phyloP scores from a whole-genome alignment of 2,113 vertebrate species.

The Zingel zingel region DNA sequence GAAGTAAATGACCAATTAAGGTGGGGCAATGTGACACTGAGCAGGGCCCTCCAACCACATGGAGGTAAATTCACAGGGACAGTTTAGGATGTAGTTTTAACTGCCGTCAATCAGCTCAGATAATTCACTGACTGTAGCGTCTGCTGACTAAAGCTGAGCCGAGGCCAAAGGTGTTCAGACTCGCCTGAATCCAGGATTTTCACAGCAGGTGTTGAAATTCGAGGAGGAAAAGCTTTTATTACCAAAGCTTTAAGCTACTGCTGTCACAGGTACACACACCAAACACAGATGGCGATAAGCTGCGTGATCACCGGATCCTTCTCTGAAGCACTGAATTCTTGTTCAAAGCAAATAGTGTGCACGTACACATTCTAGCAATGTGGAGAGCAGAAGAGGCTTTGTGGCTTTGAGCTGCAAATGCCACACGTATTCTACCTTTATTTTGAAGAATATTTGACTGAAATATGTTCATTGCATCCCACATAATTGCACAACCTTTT shows the following conservation, averaged over 20 bases:
- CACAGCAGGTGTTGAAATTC: slow-evolving; percentile 35
- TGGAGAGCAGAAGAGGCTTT: neutral
- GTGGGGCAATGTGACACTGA: neutral
- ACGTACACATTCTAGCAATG: neutral
- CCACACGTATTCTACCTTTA: neutral
- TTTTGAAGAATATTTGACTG: neutral
- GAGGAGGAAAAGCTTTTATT: slow-evolving; percentile 19
- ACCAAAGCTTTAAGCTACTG: slow-evolving; percentile 24
- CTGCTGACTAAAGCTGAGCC: slow-evolving; percentile 4
- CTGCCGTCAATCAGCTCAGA: neutral
- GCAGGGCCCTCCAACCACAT: neutral
- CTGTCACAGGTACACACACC: slow-evolving; percentile 11
- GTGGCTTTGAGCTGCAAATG: too few relatives aligned
- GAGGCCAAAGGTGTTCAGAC: slow-evolving; percentile 16
- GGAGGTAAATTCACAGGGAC: neutral
- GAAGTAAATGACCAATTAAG: neutral
- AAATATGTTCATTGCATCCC: neutral
- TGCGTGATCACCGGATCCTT: neutral
- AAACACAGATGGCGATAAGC: neutral
- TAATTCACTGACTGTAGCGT: neutral
- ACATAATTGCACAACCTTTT: neutral
- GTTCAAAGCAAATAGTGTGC: neutral
- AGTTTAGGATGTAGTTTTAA: slow-evolving; percentile 11
- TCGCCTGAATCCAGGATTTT: slow-evolving; percentile 15
- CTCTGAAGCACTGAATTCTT: neutral